Evolutionary conservation across 1,140 invertebrate genomes (phyloP), one percentile per base, ranked within the genome.

Genomic region (Lethrus apterus): DNA sequence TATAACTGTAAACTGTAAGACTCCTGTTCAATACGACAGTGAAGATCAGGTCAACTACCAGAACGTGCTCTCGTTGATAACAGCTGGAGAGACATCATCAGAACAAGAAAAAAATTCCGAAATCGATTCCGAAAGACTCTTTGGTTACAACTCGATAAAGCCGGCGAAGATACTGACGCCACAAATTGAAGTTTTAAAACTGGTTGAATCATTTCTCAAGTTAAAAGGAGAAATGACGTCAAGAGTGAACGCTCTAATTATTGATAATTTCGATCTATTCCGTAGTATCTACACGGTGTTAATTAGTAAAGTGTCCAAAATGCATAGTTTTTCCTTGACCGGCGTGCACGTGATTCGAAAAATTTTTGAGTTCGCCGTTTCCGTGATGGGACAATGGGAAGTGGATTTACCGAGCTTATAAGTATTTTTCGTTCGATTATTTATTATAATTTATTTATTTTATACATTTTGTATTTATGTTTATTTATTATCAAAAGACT

Each of bases 201-300:
- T 38, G 9, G 18, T 38, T 7, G 35, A 38, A 19, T 38, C 35
- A 3, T 38, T 38, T 13, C 18, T 38, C 9, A 18, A 19, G 4
- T 19, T 38, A 38, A 38, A 38, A 11, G 35, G 35, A 7, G n/a
- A 38, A 38, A 23, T 38, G 35, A 3, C 14, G 24, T 38, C 35
- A 14, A 38, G 35, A 11, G 7, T 49, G 10, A 50, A 54, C 17
- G 50, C 43, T 2, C 30, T 63, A 10, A 23, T 60, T 14, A 43
- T 49, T 14, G 60, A 63, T 40, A 63, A 63, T 42, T 53, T 44
- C 13, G 58, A 63, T 24, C 29, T 60, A 11, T 46, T 59, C 15
- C 38, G 38, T 4, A 47, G 51, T 26, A 29, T 60, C 8, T 48
- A 52, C 31, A 51, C 54, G 24, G 50, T 55, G 19, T 14, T 60